Base-by-base conservation (phyloP, 2,797 vertebrate species). In the Helicolenus hilgendorfi region DNA sequence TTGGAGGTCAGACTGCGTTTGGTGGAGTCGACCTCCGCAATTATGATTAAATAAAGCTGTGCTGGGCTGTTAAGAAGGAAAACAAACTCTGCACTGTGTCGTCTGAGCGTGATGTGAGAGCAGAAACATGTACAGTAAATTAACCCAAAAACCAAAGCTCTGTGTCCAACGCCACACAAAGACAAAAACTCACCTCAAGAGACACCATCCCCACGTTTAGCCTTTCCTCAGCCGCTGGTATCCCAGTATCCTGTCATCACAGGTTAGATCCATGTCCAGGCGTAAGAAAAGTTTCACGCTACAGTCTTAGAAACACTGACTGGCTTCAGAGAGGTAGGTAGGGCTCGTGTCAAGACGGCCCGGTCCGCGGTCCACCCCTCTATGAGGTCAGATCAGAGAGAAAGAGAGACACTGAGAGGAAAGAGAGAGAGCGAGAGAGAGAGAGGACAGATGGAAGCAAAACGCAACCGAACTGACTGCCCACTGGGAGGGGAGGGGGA, bases 201-300 rank as follows among this genome's bases (percentile, higher is more conserved):
- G 80, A 91, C 87, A 90, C 75, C 81, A 87, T 92, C 91, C 69
- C 89, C 88, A 77, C 35, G 4, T 63, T 84, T 83, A 91, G 80
- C 92, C 81, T 70, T 81, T 78, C 74, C 85, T 91, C 84, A 72
- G 83, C 70, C 18, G 60, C 59, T 77, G 64, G 70, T 90, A 77
- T 91, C 91, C 85, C 83, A 90, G 92, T 93, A 95, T 97, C 93
- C 93, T 83, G 83, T 87, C 88, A 81, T 87, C 88, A 83, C 81
- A 75, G 77, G 91, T 96, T 96, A 97, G 84, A 96, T 96, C 97
- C 97, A 97, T 97, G 87, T 92, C 94, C 79, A n/a, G 70, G 77
- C 63, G 45, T 88, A 56, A 26, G 29, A 78, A 78, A 72, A 72
- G 45, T 91, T 80, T 77, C 62, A 81, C 59, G 36, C 75, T 58